phyloP scores from a whole-genome alignment of 2,797 vertebrate genomes.

The Amazona ochrocephala region DNA sequence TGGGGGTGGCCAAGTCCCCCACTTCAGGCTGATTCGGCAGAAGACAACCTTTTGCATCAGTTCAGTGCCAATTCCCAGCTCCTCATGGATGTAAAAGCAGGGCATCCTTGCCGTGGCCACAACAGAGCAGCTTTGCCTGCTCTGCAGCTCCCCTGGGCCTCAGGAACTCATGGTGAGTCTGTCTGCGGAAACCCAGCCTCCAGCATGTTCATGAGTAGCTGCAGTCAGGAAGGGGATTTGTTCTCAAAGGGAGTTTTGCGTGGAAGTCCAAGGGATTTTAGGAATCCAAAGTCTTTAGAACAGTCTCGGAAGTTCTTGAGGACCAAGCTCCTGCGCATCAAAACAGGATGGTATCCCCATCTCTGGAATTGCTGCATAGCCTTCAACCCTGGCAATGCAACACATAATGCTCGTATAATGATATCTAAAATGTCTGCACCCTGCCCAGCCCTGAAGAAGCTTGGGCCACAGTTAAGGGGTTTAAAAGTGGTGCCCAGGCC shows the following conservation, averaged over 20 bases:
- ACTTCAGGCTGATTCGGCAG: accelerated
- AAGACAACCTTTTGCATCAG: background rate
- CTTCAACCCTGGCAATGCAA: background rate
- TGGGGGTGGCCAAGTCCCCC: background rate
- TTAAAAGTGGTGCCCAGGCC: background rate
- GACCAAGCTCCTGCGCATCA: background rate
- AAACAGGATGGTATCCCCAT: background rate
- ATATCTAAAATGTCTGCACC: background rate
- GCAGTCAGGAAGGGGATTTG: background rate
- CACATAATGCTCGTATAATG: accelerated
- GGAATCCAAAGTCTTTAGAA: background rate
- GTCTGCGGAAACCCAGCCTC: background rate
- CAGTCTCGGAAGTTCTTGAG: background rate
- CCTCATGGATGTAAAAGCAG: background rate
- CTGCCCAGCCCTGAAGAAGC: background rate
- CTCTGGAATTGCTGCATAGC: background rate
- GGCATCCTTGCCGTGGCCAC: background rate
- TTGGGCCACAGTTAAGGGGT: background rate
- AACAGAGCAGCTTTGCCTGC: constrained; percentile 28
- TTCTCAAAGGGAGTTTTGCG: too few relatives aligned
- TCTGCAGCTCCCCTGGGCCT: background rate
- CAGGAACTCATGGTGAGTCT: accelerated
- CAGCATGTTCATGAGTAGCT: background rate
- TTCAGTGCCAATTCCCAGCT: background rate
- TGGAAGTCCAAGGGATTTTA: background rate